phyloP scores from a whole-genome alignment of 2,113 vertebrate genomes.

The Polypterus bichir region DNA sequence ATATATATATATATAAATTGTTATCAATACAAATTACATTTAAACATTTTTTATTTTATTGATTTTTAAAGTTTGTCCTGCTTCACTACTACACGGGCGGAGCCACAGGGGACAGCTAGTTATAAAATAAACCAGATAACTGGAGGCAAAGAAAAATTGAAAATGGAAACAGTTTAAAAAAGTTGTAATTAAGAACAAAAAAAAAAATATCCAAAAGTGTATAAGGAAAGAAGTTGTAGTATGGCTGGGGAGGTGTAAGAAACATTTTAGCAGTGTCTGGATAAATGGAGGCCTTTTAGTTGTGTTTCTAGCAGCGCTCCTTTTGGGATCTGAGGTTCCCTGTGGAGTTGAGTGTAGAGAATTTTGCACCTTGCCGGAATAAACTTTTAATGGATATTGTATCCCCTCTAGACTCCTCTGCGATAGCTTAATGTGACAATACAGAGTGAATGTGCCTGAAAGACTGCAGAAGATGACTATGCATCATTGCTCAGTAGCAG shows the following conservation, averaged over 20 bases:
- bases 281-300: slow-evolving; percentile 22
- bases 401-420: slow-evolving; percentile 17
- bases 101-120: too few relatives aligned
- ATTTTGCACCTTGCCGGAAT: slow-evolving; percentile 20
- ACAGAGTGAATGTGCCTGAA: slow-evolving; percentile 9
- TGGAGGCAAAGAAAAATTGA: too few relatives aligned
- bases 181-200: too few relatives aligned
- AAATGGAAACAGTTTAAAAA: too few relatives aligned
- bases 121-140: too few relatives aligned
- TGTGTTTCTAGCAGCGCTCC: slow-evolving; percentile 17
- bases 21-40: too few relatives aligned
- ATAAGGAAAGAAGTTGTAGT: too few relatives aligned
- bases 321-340: slow-evolving; percentile 13
- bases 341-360: slow-evolving; percentile 20
- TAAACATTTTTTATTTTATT: too few relatives aligned
- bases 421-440: slow-evolving; percentile 7
- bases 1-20: too few relatives aligned
- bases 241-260: slow-evolving; percentile 7
- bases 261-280: slow-evolving; percentile 23
- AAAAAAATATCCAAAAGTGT: too few relatives aligned
- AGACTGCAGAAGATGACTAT: background rate
- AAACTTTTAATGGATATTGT: slow-evolving; percentile 21
- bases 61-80: too few relatives aligned
- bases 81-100: too few relatives aligned
- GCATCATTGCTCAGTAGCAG: background rate